Evolutionary conservation across 1,140 invertebrate species (phyloP).

Genomic region (Caerostris extrusa): DNA sequence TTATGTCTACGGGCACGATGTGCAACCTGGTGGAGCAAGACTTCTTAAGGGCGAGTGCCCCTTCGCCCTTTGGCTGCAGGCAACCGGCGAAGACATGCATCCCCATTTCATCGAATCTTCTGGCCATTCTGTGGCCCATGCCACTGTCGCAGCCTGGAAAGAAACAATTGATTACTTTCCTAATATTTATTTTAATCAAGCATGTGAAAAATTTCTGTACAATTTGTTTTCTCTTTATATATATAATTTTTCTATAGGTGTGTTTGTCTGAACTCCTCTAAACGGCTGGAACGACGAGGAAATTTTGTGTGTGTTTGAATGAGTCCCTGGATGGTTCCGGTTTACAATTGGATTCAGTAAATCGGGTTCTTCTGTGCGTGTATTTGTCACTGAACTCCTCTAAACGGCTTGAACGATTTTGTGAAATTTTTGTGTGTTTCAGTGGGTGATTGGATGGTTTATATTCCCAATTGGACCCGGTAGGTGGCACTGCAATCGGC

Average conservation of each 20-base stretch:
- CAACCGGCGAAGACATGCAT: conserved; percentile 86
- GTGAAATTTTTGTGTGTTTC: too few species aligned
- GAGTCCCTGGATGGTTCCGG: too few species aligned
- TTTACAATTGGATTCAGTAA: too few species aligned
- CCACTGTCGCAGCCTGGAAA: conserved; percentile 81
- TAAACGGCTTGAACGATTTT: too few species aligned
- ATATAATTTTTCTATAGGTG: neutral
- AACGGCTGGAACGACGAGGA: too few species aligned
- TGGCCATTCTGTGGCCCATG: conserved; percentile 81
- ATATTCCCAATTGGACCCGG: too few species aligned
- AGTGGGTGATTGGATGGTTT: too few species aligned
- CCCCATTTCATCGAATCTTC: conserved; percentile 81
- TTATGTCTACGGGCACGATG: conserved; percentile 38
- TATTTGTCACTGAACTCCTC: too few species aligned
- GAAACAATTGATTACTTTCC: neutral
- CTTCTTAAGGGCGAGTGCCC: conserved; percentile 80
- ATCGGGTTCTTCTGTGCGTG: too few species aligned
- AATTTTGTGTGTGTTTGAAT: too few species aligned
- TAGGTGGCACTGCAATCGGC: too few species aligned
- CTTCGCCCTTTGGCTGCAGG: conserved; percentile 83
- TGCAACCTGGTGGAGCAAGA: conserved; percentile 79
- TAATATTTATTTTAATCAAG: neutral
- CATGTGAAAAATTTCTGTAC: neutral
- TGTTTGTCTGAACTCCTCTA: too few species aligned
- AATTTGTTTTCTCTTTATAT: neutral